Evolutionary conservation across 1,140 invertebrate genomes (phyloP).

Genomic region (Drosophila leontia): DNA sequence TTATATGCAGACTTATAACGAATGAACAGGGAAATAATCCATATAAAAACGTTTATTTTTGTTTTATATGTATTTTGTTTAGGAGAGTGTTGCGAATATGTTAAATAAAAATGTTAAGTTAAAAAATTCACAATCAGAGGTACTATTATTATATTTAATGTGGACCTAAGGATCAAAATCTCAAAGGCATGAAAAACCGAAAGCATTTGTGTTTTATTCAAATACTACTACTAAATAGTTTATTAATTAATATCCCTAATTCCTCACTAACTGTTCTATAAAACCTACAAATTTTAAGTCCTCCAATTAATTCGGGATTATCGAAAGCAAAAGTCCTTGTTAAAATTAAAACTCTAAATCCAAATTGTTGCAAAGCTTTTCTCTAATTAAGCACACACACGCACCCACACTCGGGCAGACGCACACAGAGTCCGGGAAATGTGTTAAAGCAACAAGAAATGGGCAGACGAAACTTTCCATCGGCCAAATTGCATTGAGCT

Average conservation of each 20-base stretch:
- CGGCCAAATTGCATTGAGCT: slow-evolving; percentile 37
- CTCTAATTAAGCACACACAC: slow-evolving; percentile 25
- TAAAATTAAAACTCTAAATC: neutral
- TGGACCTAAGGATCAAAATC: too few relatives aligned
- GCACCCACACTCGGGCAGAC: slow-evolving; percentile 4
- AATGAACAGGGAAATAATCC: neutral
- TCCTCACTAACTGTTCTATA: neutral
- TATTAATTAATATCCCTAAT: neutral
- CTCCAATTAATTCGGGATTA: neutral
- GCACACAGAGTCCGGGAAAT: slow-evolving; percentile 10
- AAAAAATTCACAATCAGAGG: too few relatives aligned
- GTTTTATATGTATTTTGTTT: neutral
- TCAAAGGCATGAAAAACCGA: too few relatives aligned
- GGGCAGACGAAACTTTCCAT: slow-evolving; percentile 33
- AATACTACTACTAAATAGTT: neutral
- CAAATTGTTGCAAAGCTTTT: slow-evolving; percentile 20
- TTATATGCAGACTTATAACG: slow-evolving; percentile 8
- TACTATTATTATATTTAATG: too few relatives aligned
- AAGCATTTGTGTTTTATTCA: too few relatives aligned
- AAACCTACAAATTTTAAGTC: neutral
- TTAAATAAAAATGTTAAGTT: too few relatives aligned
- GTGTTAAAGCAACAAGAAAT: slow-evolving; percentile 47
- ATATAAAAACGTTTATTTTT: neutral
- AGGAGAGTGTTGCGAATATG: neutral
- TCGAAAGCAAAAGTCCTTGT: neutral